Base-by-base conservation (phyloP, 2,797 vertebrate species). In the Melanotaenia parkinsoni region DNA sequence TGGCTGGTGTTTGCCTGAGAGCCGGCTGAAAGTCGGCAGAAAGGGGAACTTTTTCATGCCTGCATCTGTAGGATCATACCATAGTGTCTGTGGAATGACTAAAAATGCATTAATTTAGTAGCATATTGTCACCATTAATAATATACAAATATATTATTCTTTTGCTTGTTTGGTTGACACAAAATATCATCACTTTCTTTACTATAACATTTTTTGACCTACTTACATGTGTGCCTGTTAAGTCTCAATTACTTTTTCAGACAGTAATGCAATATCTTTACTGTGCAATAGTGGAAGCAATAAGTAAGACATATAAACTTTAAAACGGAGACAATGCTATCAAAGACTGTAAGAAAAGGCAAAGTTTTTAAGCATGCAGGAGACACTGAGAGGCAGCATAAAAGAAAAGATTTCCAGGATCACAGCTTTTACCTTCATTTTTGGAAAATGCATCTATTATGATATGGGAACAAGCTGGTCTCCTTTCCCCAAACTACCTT, bases 371-470 rank as follows among this genome's bases (percentile, higher is more conserved):
- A 58, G 59, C 47, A 64, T 51, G 45, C 1, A 59, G 24, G 26
- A 26, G 18, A 69, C 71, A 61, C 26, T 62, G 66, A 68, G 67
- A 70, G 43, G 65, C 13, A 78, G 53, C 22, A 74, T 59, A 45
- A n/a, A 4, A 47, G 61, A 71, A 54, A 56, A 7, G 33, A 69
- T 56, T 65, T 73, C 0, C 11, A 71, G 26, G 16, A 83, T 80
- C 85, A 83, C 76, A 72, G 80, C 54, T 83, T 88, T 77, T 77
- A 80, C 33, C 58, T 69, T 57, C 37, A 50, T 28, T 83, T 60
- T 67, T 71, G 33, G 26, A 89, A 76, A 83, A 86, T 84, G 26
- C 60, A 85, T 76, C 76, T 28, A 24, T 60, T 73, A 38, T 65
- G 74, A 88, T 79, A 81, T 75, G 62, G 79, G 69, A 77, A 82